Evolutionary conservation across 1,140 invertebrate species (phyloP), one percentile per base, ranked within the genome.

Genomic region (Conus ventricosus): DNA sequence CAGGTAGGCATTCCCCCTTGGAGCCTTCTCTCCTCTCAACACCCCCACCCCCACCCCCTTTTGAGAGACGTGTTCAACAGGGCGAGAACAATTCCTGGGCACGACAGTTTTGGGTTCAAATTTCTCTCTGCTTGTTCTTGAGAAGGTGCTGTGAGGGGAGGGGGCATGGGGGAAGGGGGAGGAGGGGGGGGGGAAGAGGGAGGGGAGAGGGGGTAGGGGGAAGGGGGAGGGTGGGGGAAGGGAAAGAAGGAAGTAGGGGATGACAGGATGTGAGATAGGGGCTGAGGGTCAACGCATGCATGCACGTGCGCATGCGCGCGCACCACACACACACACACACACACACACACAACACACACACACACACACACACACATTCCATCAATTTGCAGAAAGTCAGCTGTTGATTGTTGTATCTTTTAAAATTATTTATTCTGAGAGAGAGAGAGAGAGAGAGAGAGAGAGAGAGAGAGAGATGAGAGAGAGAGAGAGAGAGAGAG

Each of bases 191-290:
- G 25, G 20, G 7, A 71, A 85, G 84, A 85, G 51, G 54, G 15
- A 84, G 51, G 1, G 54, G 54, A 6, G 54, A 55, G 51, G n/a
- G 54, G 15, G 13, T 13, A 55, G 54, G 83, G 54, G 25, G 15
- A 6, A 67, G 25, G 8, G 54, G 55, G 54, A 5, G 57, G 13
- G 60, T 10, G 25, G 11, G 57, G 25, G 60, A 53, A 71, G 25
- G 25, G 84, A 63, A 20, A 80, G 76, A 76, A 39, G 39, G 71
- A 87, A 67, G 51, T n/a, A 76, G 20, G 76, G 67, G 76, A 17
- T 20, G 71, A 76, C 11, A 76, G 13, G 67, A 17, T 5, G 85
- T 67, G 20, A 53, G 71, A 78, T 10, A 55, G 51, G 39, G 20
- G 63, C 17, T 76, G 63, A 39, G 39, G 39, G 39, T 39, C 39